phyloP scores from a whole-genome alignment of 2,888 invertebrate species.

The Teleogryllus oceanicus region DNA sequence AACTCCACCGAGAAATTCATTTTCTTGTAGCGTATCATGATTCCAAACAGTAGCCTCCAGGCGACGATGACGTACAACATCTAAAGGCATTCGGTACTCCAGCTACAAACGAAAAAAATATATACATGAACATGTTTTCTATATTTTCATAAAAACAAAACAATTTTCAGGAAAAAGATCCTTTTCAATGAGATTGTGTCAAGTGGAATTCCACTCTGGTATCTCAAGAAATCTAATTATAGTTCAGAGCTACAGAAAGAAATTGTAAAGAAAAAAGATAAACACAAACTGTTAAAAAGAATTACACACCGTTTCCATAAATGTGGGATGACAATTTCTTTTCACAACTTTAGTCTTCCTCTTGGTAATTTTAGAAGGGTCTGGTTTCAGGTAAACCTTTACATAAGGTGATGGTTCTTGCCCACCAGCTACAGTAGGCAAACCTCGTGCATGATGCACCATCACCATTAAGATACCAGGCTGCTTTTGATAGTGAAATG shows the following conservation, averaged over 20 bases:
- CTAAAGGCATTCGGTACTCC: constrained; percentile 81
- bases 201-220: no score
- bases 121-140: no score
- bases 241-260: no score
- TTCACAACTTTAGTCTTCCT: constrained; percentile 92
- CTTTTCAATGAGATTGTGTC: no score
- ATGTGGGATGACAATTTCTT: constrained; percentile 91
- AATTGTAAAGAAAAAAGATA: no score
- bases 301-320: constrained; percentile 87
- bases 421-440: constrained; percentile 73
- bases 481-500: constrained; percentile 66
- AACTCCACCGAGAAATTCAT: constrained; percentile 91
- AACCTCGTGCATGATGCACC: constrained; percentile 86
- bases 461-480: constrained; percentile 69
- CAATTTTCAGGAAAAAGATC: no score
- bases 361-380: constrained; percentile 87
- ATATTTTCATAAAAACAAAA: no score
- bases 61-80: constrained; percentile 67
- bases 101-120: constrained; percentile 55
- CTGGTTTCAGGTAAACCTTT: constrained; percentile 90
- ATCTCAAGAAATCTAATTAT: no score
- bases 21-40: constrained; percentile 89
- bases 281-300: background rate
- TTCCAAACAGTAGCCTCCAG: constrained; percentile 95
- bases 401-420: constrained; percentile 87